Evolutionary conservation across 2,888 invertebrate species (phyloP), one percentile per base, ranked within the genome.

Genomic region (Latheticus oryzae): DNA sequence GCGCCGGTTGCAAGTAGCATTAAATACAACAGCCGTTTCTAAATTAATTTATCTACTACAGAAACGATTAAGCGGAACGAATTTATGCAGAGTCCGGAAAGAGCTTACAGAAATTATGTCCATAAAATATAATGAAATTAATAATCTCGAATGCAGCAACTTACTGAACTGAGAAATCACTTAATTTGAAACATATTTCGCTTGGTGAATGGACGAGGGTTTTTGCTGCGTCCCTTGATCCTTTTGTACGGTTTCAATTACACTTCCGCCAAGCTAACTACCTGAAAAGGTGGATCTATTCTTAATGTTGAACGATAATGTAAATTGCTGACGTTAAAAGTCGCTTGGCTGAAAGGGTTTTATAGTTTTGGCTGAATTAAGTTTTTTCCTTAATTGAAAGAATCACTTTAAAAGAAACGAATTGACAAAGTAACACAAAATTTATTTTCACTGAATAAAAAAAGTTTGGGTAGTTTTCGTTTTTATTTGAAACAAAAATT

Each of bases 101-200:
- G 52, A 55, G 43, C 63, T 48, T 32, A 55, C 58, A 61, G 62
- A 60, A 67, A 63, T 68, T 65, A 66, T 66, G 65, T 66, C 61
- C 67, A 64, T 68, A 68, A 68, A 68, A 67, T 66, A 68, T 68
- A 68, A 69, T 66, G 69, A 64, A 68, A 69, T 68, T 69, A 66
- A 67, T 69, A 67, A 67, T 69, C 66, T 65, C 62, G 63, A 68
- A 66, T 68, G 65, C 65, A 62, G 67, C 59, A 55, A 65, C 63
- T 68, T 68, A 68, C 66, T 68, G 67, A 67, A 65, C 67, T 65
- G 66, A 63, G 67, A 65, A 68, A 69, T 67, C 67, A 66, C 67
- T 68, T 68, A 64, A 69, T 68, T 69, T 66, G 61, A 61, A 66
- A 65, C 67, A 68, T 69, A 66, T 68, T 67, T 65, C 59, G 48